A percentile compares a stretch with the other conserved stretches of the same genome.
Evolutionary conservation across 2,888 invertebrate genomes (phyloP).

Genomic region (Harmothoe impar): DNA sequence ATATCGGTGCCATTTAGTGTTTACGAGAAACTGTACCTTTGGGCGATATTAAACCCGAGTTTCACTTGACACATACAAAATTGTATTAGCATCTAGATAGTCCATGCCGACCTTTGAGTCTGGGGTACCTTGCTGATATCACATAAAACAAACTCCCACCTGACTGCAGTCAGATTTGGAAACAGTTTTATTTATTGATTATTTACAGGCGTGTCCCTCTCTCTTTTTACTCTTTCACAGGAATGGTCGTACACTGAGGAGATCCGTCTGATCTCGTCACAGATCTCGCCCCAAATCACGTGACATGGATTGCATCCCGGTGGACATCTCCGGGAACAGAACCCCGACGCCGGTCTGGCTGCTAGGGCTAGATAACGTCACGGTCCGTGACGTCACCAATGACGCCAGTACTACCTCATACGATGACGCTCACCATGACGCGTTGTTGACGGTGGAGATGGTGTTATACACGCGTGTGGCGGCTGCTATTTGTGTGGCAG

Average conservation of each 20-base stretch:
- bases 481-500: slow-evolving; percentile 85
- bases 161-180: too few species aligned
- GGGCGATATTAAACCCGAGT: too few species aligned
- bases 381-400: background rate
- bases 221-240: too few species aligned
- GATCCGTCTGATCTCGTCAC: slow-evolving; percentile 4
- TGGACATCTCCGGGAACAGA: background rate
- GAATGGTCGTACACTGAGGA: background rate
- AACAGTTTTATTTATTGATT: too few species aligned
- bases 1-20: too few species aligned
- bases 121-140: too few species aligned
- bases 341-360: background rate
- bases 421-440: background rate
- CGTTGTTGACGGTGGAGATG: slow-evolving; percentile 37
- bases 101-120: too few species aligned
- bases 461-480: slow-evolving; percentile 77
- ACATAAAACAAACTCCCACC: too few species aligned
- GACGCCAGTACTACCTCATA: background rate
- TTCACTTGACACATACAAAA: too few species aligned
- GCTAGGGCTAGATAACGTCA: background rate
- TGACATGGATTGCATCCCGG: slow-evolving; percentile 42
- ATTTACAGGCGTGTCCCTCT: too few species aligned
- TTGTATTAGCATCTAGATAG: too few species aligned
- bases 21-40: too few species aligned
- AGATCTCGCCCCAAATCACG: background rate